A percentile compares a stretch with the other conserved stretches of the same genome.
These are phyloP conservation scores for Drosophila ustulata DNA, from an alignment of 2,888 invertebrate genomes.

Conservation along the genomic window DNA sequence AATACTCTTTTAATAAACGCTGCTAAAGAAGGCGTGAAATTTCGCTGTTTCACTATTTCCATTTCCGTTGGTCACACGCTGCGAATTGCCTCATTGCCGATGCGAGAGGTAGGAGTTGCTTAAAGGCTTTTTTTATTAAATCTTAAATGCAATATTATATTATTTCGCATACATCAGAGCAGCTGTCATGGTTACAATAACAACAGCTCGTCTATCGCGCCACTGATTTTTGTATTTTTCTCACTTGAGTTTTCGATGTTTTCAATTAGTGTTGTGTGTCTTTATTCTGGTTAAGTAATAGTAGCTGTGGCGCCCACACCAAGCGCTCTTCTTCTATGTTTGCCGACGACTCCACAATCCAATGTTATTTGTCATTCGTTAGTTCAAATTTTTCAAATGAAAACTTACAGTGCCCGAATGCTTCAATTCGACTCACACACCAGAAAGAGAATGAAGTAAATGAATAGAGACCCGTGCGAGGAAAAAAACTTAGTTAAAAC, in stretches of 20 bases:
- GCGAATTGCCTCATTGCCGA: constrained; percentile 44
- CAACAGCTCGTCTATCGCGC: not conserved
- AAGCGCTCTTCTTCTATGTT: constrained; percentile 19
- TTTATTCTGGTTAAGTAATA: constrained; percentile 8
- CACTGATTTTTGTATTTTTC: not conserved
- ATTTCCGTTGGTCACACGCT: constrained; percentile 53
- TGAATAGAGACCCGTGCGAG: not conserved
- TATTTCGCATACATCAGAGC: constrained; percentile 48
- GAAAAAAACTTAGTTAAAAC: constrained; percentile 5
- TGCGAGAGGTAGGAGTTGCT: constrained; percentile 20
- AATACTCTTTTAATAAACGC: constrained; percentile 75
- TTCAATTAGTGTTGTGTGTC: not conserved
- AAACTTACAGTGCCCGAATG: constrained; percentile 49
- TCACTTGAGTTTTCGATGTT: not conserved
- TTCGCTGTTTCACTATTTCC: constrained; percentile 66
- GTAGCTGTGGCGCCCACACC: constrained; percentile 45
- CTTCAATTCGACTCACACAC: constrained; percentile 38
- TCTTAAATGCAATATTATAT: constrained; percentile 56
- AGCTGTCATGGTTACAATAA: constrained; percentile 41
- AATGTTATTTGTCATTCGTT: constrained; percentile 82
- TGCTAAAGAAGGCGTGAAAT: constrained; percentile 82
- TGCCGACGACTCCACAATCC: constrained; percentile 11
- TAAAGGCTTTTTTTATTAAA: constrained; percentile 55
- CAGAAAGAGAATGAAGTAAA: constrained; percentile 4
- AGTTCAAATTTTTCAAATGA: constrained; percentile 81